These are phyloP conservation scores for Florisuga fusca DNA, from an alignment of 2,797 vertebrate species.

Conservation along the genomic window DNA sequence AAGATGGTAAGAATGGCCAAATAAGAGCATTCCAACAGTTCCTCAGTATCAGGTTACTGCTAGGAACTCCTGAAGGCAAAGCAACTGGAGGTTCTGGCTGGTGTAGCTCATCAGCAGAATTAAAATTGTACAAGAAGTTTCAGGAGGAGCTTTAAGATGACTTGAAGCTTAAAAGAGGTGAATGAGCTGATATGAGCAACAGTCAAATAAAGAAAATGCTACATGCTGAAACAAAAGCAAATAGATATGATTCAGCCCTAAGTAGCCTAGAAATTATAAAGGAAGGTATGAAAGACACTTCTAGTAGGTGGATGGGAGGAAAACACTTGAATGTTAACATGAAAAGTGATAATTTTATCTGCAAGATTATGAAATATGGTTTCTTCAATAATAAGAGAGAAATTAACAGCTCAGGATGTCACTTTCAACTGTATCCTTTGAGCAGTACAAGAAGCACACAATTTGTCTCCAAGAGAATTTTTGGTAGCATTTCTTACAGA, in stretches of 20 bases:
- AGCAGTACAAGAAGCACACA: background rate
- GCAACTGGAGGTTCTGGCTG: background rate
- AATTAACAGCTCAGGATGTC: background rate
- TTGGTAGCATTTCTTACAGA: background rate
- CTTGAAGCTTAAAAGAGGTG: background rate
- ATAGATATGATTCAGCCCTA: background rate
- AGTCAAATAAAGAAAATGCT: background rate
- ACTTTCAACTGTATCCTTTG: background rate
- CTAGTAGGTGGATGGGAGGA: background rate
- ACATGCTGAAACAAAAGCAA: background rate
- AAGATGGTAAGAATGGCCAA: background rate
- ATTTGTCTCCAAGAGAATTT: background rate
- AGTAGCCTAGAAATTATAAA: background rate
- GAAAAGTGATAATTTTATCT: background rate
- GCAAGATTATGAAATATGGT: background rate
- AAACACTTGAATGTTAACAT: background rate
- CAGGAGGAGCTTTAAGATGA: background rate
- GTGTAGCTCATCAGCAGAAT: background rate
- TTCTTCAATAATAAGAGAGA: background rate
- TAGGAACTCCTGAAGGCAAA: background rate
- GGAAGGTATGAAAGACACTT: background rate
- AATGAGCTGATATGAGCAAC: background rate
- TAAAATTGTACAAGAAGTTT: background rate
- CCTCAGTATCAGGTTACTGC: background rate
- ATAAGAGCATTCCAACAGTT: background rate